These are phyloP conservation scores for Pangasius macronema DNA, from an alignment of 2,797 vertebrate species.

Conservation along the genomic window DNA sequence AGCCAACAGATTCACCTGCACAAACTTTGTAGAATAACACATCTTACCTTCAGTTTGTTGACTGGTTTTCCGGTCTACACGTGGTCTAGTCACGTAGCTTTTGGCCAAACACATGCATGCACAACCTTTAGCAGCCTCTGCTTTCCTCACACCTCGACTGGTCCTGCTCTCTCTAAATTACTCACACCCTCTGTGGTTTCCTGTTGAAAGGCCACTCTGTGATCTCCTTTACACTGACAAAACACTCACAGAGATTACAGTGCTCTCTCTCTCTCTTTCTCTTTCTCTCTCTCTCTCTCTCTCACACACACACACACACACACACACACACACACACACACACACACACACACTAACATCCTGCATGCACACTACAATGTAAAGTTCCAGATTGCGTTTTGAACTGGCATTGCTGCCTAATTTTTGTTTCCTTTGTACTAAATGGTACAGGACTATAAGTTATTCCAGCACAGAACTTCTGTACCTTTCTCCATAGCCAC, in stretches of 20 bases:
- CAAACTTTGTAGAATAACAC: no score
- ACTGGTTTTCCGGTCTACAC: no score
- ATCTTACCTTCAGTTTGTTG: no score
- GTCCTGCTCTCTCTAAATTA: conserved; percentile 30
- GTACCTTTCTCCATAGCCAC: not conserved
- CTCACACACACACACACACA: not conserved
- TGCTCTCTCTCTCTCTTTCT: not conserved
- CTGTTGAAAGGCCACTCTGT: conserved; percentile 44
- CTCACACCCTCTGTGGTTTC: conserved; percentile 54
- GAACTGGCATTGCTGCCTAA: not conserved
- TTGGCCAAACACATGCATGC: conserved; percentile 41
- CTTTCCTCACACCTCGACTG: conserved; percentile 40
- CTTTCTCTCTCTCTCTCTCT: not conserved
- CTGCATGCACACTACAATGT: not conserved
- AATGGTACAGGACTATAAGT: not conserved
- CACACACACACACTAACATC: not conserved
- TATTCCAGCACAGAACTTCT: not conserved
- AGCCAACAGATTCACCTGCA: not conserved
- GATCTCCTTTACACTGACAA: conserved; percentile 18
- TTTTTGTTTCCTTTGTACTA: not conserved
- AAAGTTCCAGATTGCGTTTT: not conserved
- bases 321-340: not conserved
- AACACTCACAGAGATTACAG: conserved; percentile 21
- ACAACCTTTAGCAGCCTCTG: conserved; percentile 20
- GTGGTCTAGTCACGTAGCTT: no score